Base-by-base conservation (phyloP, 2,888 invertebrate genomes). In the Microctonus hyperodae region DNA sequence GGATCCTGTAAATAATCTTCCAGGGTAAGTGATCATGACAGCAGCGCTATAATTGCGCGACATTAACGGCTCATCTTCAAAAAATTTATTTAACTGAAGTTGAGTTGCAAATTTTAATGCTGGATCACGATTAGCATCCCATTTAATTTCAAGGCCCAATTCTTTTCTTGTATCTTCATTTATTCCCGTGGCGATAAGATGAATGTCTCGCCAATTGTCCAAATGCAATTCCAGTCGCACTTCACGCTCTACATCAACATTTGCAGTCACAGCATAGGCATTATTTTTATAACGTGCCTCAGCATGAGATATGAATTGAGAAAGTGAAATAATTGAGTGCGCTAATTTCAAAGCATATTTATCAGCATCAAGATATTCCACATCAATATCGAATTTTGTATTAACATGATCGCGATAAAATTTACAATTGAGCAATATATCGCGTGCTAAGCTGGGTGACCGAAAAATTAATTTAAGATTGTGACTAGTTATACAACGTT, bases 41-140 rank as follows among this genome's bases (percentile, higher is more conserved):
- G 88, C 87, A 0, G 89, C 91, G 51, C 87, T 89, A 73, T 91
- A 88, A 71, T 90, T 90, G 79, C 88, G 86, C 87, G 65, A 88
- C 87, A 33, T 66, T 5, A 70, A 22, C 2, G 56, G 16, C 0
- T 53, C 33, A n/a, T 51, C 44, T 11, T 74, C 65, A 7, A 58
- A 10, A 16, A 70, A 64, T 75, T 86, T 89, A 70, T 88, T 88
- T 59, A 91, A 87, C 69, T 90, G 89, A 0, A 90, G 84, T 64
- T 88, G 88, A 0, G 88, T 83, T 72, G 88, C 86, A 69, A 92
- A 85, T 80, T 91, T 91, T 80, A 92, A 90, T 56, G 90, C 88
- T 0, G 94, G 94, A 85, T 94, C 92, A 7, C 94, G 87, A 82
- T 94, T 94, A 0, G 93, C 93, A 78, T 95, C 94, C 94, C 94